These are phyloP conservation scores for Lydus trimaculatus DNA, from an alignment of 2,888 invertebrate species.

Conservation along the genomic window DNA sequence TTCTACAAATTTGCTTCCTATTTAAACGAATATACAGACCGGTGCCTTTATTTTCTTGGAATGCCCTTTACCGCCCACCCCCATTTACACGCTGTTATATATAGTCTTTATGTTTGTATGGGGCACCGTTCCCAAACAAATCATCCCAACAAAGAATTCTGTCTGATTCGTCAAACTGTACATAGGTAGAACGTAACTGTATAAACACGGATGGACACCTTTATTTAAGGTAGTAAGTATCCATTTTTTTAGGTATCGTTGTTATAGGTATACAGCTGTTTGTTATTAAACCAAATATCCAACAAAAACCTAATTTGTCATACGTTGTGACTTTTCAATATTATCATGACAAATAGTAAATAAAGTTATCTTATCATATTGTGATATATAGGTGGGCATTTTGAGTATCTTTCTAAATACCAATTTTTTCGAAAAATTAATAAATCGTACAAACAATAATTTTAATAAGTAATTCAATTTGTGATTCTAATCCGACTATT, in stretches of 20 bases:
- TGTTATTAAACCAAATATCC: too few relatives aligned
- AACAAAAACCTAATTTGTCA: background rate
- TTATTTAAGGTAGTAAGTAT: background rate
- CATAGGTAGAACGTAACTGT: slow-evolving; percentile 21
- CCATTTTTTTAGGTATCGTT: background rate
- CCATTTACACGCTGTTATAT: slow-evolving; percentile 55
- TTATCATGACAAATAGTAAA: background rate
- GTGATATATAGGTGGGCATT: background rate
- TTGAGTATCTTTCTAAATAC: background rate
- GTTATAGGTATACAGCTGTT: background rate
- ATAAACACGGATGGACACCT: background rate
- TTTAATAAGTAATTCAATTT: too few relatives aligned
- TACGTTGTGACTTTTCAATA: background rate
- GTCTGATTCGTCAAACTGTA: slow-evolving; percentile 18
- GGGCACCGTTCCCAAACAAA: slow-evolving; percentile 54
- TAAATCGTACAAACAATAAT: too few relatives aligned
- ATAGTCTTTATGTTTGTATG: slow-evolving; percentile 44
- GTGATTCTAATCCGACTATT: background rate
- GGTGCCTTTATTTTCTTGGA: slow-evolving; percentile 44
- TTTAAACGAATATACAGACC: background rate
- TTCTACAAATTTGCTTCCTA: background rate
- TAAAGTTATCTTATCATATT: background rate
- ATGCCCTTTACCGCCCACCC: slow-evolving; percentile 45
- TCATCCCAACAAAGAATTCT: slow-evolving; percentile 49
- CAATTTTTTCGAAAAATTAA: background rate